Conservation (phyloP, 2,888 invertebrate genomes). For the Andrena flavipes region DNA sequence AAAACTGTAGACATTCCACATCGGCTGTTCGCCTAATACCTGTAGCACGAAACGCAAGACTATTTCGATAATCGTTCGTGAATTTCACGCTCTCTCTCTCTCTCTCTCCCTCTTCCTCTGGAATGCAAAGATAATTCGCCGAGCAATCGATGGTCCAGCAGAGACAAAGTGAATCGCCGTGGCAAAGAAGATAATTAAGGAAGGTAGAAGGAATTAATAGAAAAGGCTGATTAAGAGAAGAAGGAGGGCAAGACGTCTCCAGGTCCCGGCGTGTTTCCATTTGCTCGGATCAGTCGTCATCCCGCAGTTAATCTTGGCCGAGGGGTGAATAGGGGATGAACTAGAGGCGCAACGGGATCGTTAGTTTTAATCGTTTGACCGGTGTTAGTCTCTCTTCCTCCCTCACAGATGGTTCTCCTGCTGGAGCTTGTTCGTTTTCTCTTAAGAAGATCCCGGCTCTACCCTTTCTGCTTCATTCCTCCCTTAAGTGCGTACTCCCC, state of each 20-base stretch:
- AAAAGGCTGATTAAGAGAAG: constrained; percentile 52
- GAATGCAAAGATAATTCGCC: background rate
- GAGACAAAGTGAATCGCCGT: background rate
- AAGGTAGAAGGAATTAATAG: constrained; percentile 48
- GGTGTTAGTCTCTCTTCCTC: constrained; percentile 67
- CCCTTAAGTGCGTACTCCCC: constrained; percentile 56
- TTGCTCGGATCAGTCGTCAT: constrained; percentile 71
- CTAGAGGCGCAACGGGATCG: constrained; percentile 71
- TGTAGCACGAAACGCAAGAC: too few species aligned
- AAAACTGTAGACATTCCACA: too few species aligned
- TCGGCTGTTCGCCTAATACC: too few species aligned
- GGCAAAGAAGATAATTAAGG: constrained; percentile 43
- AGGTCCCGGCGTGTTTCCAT: constrained; percentile 60
- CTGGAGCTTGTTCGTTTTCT: constrained; percentile 6
- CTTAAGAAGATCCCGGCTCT: background rate
- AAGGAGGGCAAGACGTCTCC: constrained; percentile 30
- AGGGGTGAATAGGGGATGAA: constrained; percentile 55
- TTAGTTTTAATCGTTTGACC: constrained; percentile 77
- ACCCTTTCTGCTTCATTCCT: constrained; percentile 37
- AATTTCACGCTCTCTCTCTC: too few species aligned
- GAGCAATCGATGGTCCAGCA: constrained; percentile 16
- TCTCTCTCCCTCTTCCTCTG: too few species aligned
- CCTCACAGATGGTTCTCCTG: constrained; percentile 12
- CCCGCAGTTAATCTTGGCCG: constrained; percentile 70
- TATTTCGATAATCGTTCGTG: too few species aligned